Conservation (phyloP, 2,113 vertebrate species). For the Dasyprocta punctata region DNA sequence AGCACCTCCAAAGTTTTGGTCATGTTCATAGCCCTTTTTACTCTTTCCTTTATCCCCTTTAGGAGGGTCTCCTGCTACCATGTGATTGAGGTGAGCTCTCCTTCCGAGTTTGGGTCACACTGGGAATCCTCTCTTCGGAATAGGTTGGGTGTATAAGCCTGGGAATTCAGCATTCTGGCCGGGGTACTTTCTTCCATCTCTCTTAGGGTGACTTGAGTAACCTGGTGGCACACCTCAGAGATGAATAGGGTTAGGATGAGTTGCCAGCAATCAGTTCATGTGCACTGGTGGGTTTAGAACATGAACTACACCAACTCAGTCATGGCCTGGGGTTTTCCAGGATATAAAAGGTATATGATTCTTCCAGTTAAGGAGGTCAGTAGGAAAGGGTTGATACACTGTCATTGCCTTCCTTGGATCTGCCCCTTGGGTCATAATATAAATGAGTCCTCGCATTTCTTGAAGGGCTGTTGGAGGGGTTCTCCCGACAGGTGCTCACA, state of each 20-base stretch:
- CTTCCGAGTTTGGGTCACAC: background rate
- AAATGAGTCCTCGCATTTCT: background rate
- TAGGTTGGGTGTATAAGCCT: background rate
- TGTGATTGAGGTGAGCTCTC: background rate
- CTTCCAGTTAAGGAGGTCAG: background rate
- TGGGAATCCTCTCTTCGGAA: background rate
- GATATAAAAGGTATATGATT: background rate
- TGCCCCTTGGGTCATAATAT: background rate
- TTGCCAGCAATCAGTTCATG: too few relatives aligned
- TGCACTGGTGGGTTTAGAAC: background rate
- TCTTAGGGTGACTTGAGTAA: background rate
- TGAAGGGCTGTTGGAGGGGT: background rate
- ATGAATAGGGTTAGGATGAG: background rate
- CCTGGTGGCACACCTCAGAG: background rate
- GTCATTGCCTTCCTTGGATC: background rate
- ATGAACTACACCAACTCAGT: background rate
- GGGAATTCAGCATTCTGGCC: background rate
- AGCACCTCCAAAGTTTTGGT: background rate
- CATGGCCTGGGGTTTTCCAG: background rate
- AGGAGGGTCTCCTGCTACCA: background rate
- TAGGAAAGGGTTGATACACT: background rate
- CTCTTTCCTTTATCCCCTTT: background rate
- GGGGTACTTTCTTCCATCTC: background rate
- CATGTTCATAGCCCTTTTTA: background rate
- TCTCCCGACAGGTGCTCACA: background rate